Percentiles rank a stretch among this genome's conserved stretches.
phyloP scores from a whole-genome alignment of 2,797 vertebrate genomes.

The Enteromius viviparus region DNA sequence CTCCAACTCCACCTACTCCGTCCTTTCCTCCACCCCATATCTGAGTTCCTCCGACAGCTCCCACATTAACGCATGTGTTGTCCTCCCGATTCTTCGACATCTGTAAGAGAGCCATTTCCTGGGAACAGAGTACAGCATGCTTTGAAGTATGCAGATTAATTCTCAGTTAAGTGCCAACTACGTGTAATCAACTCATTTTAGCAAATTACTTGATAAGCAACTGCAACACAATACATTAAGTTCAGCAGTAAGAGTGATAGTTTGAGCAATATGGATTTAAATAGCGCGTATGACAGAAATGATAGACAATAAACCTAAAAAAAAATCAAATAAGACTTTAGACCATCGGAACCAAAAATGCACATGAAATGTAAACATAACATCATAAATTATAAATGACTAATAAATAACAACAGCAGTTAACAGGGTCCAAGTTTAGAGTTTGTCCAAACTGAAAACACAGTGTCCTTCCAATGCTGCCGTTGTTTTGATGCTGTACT shows the following conservation, averaged over 20 bases:
- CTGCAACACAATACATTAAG: background rate
- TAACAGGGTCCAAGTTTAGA: background rate
- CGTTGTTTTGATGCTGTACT: background rate
- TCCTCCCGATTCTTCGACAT: conserved; percentile 41
- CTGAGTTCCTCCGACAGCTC: background rate
- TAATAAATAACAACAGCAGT: background rate
- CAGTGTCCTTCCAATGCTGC: background rate
- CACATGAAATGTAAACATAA: background rate
- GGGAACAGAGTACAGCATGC: background rate
- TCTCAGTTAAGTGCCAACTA: background rate
- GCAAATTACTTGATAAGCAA: background rate
- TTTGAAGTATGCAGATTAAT: background rate
- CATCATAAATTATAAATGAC: background rate
- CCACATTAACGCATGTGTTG: background rate
- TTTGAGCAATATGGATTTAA: background rate
- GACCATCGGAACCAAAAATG: background rate
- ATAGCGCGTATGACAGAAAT: background rate
- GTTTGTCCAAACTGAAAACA: background rate
- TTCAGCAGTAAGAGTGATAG: background rate
- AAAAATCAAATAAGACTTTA: background rate
- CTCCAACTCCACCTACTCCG: background rate
- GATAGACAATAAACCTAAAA: background rate
- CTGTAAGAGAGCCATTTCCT: conserved; percentile 67
- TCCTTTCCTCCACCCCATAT: background rate
- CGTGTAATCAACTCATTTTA: background rate